A percentile compares a stretch with the other conserved stretches of the same genome.
These are phyloP conservation scores for Clitarchus hookeri DNA, from an alignment of 2,888 invertebrate species.

Conservation along the genomic window DNA sequence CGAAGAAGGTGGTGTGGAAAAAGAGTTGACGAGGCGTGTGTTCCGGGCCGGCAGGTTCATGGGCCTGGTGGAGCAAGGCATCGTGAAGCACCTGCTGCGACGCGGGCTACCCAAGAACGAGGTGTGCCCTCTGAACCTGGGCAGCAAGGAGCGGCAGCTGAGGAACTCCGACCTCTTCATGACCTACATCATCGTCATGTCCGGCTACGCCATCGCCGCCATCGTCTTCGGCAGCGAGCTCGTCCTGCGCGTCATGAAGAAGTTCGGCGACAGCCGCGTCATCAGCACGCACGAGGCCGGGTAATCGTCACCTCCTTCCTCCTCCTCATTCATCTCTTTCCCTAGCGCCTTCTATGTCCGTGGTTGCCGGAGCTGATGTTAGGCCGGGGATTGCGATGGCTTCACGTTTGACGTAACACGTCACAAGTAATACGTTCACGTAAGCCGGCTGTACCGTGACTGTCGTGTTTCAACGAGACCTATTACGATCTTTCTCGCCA, in stretches of 20 bases:
- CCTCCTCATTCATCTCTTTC: too few species aligned
- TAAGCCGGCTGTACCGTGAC: too few species aligned
- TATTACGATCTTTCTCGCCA: too few species aligned
- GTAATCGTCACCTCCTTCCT: neutral
- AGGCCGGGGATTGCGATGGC: too few species aligned
- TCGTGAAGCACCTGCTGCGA: constrained; percentile 68
- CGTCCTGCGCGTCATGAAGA: neutral
- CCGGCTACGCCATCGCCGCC: constrained; percentile 68
- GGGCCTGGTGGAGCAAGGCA: constrained; percentile 74
- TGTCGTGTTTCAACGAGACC: too few species aligned
- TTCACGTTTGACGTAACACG: too few species aligned
- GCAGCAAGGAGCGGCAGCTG: constrained; percentile 77
- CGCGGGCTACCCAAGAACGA: constrained; percentile 71
- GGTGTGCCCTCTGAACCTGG: constrained; percentile 81
- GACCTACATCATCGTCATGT: constrained; percentile 76
- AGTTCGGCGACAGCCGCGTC: neutral
- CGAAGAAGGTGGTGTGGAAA: too few species aligned
- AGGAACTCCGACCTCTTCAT: constrained; percentile 75
- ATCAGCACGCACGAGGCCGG: neutral
- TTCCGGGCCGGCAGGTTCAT: constrained; percentile 61
- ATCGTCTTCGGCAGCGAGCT: constrained; percentile 71
- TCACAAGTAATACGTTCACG: too few species aligned
- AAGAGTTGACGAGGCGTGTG: neutral
- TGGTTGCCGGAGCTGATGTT: too few species aligned
- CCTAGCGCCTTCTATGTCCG: too few species aligned